These are phyloP conservation scores for Brotogeris chrysoptera DNA, from an alignment of 2,797 vertebrate genomes.

Conservation along the genomic window DNA sequence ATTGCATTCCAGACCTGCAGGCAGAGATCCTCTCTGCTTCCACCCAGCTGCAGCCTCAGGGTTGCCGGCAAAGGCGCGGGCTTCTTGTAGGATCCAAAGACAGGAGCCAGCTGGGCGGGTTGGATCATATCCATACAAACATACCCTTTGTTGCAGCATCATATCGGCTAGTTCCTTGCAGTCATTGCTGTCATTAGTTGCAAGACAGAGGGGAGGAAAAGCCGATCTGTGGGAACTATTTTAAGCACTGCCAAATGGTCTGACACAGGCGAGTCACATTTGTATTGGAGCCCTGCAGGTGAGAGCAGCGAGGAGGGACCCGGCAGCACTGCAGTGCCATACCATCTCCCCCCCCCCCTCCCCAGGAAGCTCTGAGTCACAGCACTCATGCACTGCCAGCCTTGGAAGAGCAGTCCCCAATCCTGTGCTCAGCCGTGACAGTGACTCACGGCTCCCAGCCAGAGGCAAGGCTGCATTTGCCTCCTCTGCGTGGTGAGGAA, in stretches of 20 bases:
- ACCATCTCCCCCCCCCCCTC: too few relatives aligned
- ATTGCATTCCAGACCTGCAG: fast-evolving
- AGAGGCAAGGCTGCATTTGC: background rate
- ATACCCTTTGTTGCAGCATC: background rate
- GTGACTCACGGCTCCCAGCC: background rate
- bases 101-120: background rate
- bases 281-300: background rate
- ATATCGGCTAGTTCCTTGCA: background rate
- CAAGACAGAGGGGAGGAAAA: background rate
- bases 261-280: background rate
- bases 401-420: background rate
- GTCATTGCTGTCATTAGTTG: background rate
- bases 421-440: background rate
- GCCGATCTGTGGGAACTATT: background rate
- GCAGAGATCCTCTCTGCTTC: background rate
- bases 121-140: too few relatives aligned
- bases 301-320: background rate
- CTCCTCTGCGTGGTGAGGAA: background rate
- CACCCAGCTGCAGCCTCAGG: background rate
- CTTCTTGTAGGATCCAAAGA: background rate
- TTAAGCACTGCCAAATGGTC: background rate
- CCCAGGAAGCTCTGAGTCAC: background rate
- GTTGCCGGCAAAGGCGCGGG: fast-evolving
- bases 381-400: background rate
- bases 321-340: background rate